phyloP scores from a whole-genome alignment of 2,113 vertebrate genomes.

The Phasianus colchicus region DNA sequence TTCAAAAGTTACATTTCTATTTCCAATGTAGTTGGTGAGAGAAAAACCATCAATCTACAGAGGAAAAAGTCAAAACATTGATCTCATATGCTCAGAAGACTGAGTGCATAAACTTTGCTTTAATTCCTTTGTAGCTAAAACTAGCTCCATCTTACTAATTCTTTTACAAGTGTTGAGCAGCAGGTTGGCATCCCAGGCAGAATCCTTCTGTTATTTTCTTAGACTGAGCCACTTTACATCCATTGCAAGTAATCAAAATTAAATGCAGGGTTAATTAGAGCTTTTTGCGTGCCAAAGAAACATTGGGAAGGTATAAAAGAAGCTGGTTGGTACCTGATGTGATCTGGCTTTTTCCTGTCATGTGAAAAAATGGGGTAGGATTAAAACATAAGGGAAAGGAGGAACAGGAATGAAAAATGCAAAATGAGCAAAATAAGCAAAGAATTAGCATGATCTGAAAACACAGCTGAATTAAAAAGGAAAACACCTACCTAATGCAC shows the following conservation, averaged over 20 bases:
- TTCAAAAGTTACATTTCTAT: slow-evolving; percentile 11
- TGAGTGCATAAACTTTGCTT: slow-evolving; percentile 3
- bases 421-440: slow-evolving; percentile 82
- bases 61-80: neutral
- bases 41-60: neutral
- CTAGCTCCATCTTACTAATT: neutral
- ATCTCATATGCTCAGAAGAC: neutral
- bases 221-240: slow-evolving; percentile 72
- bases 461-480: slow-evolving; percentile 73
- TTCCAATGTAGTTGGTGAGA: neutral
- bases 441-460: slow-evolving; percentile 76
- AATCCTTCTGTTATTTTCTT: slow-evolving; percentile 70
- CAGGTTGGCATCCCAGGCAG: slow-evolving; percentile 43
- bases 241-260: slow-evolving; percentile 82
- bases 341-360: slow-evolving; percentile 89
- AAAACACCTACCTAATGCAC: neutral
- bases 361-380: slow-evolving; percentile 86
- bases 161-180: neutral
- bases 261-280: slow-evolving; percentile 79
- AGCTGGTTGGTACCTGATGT: slow-evolving; percentile 86
- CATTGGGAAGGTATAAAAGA: slow-evolving; percentile 74
- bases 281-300: slow-evolving; percentile 79
- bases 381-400: slow-evolving; percentile 83
- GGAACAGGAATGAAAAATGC: slow-evolving; percentile 78
- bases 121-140: slow-evolving; percentile 2